These are phyloP conservation scores for Axinella damicornis DNA, from an alignment of 37 sponge, comb jelly and placozoan genomes.

Conservation along the genomic window DNA sequence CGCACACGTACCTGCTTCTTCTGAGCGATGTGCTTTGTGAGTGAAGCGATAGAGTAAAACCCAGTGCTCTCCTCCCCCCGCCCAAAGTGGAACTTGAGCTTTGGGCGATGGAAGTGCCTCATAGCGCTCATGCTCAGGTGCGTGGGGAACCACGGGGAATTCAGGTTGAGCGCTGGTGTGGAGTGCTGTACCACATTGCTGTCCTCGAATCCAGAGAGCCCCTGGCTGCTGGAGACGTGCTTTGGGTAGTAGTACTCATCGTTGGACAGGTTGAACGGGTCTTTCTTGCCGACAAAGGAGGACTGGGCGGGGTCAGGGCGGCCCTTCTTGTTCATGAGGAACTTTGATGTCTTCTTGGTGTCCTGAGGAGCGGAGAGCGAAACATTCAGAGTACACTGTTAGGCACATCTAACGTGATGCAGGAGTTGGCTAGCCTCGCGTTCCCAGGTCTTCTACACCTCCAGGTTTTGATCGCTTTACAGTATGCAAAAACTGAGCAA, in stretches of 20 bases:
- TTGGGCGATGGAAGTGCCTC: constrained; percentile 91
- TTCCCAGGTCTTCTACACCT: no score
- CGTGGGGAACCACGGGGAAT: constrained; percentile 94
- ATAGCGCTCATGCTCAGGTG: constrained; percentile 83
- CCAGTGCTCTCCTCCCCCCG: constrained; percentile 64
- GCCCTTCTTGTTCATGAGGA: constrained; percentile 4
- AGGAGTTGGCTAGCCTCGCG: no score
- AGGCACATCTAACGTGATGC: no score
- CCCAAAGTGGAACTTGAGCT: constrained; percentile 63
- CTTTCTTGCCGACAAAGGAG: constrained; percentile 69
- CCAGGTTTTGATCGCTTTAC: no score
- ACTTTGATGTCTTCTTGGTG: constrained; percentile 37
- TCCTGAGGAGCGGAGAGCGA: constrained; percentile 1
- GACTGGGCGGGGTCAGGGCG: neutral
- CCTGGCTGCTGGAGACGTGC: constrained; percentile 48
- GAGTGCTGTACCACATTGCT: constrained; percentile 91
- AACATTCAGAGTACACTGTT: neutral
- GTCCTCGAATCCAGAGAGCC: constrained; percentile 41
- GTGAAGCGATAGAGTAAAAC: constrained; percentile 42
- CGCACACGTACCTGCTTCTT: constrained; percentile 55
- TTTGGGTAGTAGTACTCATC: constrained; percentile 96
- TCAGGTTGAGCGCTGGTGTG: constrained; percentile 89
- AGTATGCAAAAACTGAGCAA: no score
- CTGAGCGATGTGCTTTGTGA: constrained; percentile 48
- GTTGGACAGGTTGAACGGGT: constrained; percentile 93